Evolutionary conservation across 2,888 invertebrate genomes (phyloP).

Genomic region (Parthenolecanium corni): DNA sequence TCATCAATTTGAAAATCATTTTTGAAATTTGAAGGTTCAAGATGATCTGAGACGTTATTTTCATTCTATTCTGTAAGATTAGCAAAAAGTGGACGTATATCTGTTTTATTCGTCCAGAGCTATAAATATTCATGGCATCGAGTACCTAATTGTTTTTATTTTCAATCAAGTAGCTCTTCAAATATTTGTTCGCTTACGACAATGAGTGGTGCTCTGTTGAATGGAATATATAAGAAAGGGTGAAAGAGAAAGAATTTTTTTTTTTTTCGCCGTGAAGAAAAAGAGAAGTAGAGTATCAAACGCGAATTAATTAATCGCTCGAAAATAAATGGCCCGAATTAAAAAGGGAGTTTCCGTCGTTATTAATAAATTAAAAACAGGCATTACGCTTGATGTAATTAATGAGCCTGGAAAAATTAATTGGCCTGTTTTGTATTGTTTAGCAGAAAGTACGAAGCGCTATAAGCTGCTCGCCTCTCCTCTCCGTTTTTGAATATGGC

Average conservation of each 20-base stretch:
- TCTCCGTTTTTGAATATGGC: background rate
- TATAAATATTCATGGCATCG: too few relatives aligned
- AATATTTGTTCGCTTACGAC: background rate
- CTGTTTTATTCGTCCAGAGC: too few relatives aligned
- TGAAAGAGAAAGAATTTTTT: background rate
- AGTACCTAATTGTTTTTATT: too few relatives aligned
- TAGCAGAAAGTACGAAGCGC: constrained; percentile 26
- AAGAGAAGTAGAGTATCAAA: constrained; percentile 17
- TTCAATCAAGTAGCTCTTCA: background rate
- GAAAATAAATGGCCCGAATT: constrained; percentile 29
- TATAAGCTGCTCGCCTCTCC: constrained; percentile 14
- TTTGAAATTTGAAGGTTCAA: too few relatives aligned
- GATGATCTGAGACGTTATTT: too few relatives aligned
- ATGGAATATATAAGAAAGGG: background rate
- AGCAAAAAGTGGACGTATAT: too few relatives aligned
- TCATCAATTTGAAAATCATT: too few relatives aligned
- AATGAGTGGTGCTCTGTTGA: too few relatives aligned
- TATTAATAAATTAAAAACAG: constrained; percentile 29
- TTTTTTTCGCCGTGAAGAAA: too few relatives aligned
- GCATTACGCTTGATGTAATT: constrained; percentile 29
- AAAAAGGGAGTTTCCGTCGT: constrained; percentile 27
- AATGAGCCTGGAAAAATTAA: constrained; percentile 29
- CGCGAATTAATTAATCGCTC: constrained; percentile 28
- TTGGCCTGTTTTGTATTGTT: constrained; percentile 29
- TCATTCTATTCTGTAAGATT: too few relatives aligned